A percentile compares a stretch with the other conserved stretches of the same genome.
Conservation (phyloP, 2,113 vertebrate species). For the Calyptomena viridis region DNA sequence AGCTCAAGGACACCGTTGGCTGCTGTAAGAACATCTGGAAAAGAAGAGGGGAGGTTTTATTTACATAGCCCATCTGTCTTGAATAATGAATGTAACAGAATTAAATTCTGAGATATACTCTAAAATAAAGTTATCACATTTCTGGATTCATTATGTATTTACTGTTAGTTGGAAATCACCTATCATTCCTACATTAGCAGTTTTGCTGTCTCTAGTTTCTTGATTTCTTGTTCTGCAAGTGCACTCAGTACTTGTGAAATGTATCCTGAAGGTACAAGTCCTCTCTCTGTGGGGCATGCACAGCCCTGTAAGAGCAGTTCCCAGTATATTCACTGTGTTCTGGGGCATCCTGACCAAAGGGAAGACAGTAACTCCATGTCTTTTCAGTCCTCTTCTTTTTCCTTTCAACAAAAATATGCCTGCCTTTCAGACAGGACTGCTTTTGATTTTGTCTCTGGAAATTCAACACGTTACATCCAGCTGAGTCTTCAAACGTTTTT, state of each 20-base stretch:
- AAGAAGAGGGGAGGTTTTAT: neutral
- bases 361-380: neutral
- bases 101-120: neutral
- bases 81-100: neutral
- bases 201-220: neutral
- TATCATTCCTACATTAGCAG: neutral
- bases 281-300: neutral
- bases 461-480: neutral
- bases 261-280: neutral
- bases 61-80: neutral
- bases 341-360: neutral
- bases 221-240: neutral
- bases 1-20: conserved; percentile 67
- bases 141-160: neutral
- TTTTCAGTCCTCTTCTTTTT: neutral
- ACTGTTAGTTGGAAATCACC: neutral
- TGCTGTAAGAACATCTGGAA: conserved; percentile 78
- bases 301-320: neutral
- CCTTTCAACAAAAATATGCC: neutral
- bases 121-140: neutral
- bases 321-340: neutral
- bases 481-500: neutral
- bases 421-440: neutral
- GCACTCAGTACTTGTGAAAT: neutral
- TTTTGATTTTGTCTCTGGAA: conserved; percentile 7